Evolutionary conservation across 2,113 vertebrate genomes (phyloP).

Genomic region (Poeciliopsis occidentalis): DNA sequence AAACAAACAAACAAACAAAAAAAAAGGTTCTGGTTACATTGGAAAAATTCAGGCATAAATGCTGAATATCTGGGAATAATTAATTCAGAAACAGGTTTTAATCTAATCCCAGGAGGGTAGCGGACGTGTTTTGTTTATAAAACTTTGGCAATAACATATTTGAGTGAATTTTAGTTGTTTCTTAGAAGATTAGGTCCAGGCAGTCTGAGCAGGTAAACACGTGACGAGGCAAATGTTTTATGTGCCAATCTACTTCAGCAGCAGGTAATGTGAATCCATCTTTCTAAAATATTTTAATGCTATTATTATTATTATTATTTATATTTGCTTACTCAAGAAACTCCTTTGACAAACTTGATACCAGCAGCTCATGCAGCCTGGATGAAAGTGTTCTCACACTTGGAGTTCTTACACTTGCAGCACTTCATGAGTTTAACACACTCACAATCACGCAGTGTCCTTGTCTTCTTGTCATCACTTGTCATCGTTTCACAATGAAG

Average conservation of each 20-base stretch:
- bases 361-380: constrained; percentile 10
- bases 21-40: background rate
- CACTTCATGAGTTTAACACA: constrained; percentile 43
- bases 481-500: constrained; percentile 53
- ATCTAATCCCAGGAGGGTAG: background rate
- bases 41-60: background rate
- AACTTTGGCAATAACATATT: constrained; percentile 41
- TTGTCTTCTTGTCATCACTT: constrained; percentile 49
- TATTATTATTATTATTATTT: background rate
- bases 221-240: background rate
- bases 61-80: background rate
- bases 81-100: background rate
- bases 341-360: background rate
- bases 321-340: background rate
- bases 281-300: no score
- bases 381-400: constrained; percentile 16
- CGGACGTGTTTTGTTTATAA: constrained; percentile 9
- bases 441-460: constrained; percentile 50
- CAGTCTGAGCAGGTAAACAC: constrained; percentile 1
- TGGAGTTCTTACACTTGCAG: constrained; percentile 50
- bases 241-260: constrained; percentile 4
- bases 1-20: background rate
- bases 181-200: background rate
- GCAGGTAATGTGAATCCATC: background rate
- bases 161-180: constrained; percentile 3